Evolutionary conservation across 1,140 invertebrate species (phyloP), one percentile per base, ranked within the genome.

Genomic region (Zaprionus capensis): DNA sequence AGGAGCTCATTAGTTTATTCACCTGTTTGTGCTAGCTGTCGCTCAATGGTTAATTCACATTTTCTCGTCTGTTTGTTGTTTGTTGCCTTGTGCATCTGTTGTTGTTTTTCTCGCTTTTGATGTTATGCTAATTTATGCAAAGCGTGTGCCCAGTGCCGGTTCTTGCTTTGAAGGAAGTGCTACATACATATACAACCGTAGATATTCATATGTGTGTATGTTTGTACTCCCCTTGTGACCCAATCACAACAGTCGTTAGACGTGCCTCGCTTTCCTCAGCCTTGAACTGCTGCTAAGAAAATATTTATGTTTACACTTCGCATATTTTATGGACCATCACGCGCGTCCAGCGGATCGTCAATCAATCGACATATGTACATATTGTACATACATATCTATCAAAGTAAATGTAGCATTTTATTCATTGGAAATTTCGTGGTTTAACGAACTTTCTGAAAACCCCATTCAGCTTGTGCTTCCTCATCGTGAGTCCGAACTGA

Each of bases 51-150:
- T 71, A 75, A 80, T 57, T 82, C 69, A 78, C 34, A 56, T 56
- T 56, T 34, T 66, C 63, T 26, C 15, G 17, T 36, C 9, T 63
- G 20, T 69, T 31, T 66, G 49, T 69, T 58, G 20, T 46, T 20
- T 51, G 44, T 73, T 73, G 24, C 36, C 38, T 31, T 28, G 22
- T 36, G 22, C 51, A 56, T 63, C 59, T 70, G 53, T 67, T 74
- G 80, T 80, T 86, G 28, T 74, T 31, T 9, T 7, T 81, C 82
- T 75, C 67, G 72, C 67, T 61, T 56, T 66, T 72, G 41, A 85
- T 81, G 53, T 17, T 62, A 90, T 88, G 85, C 85, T 88, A 90
- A 88, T 88, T 85, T 79, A 88, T 88, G 85, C 81, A 73, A 78
- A 88, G 81, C 86, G 78, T 84, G 84, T 80, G 83, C 70, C 84